phyloP scores from a whole-genome alignment of 2,797 vertebrate species.

The Pseudotriccus pelzelni region DNA sequence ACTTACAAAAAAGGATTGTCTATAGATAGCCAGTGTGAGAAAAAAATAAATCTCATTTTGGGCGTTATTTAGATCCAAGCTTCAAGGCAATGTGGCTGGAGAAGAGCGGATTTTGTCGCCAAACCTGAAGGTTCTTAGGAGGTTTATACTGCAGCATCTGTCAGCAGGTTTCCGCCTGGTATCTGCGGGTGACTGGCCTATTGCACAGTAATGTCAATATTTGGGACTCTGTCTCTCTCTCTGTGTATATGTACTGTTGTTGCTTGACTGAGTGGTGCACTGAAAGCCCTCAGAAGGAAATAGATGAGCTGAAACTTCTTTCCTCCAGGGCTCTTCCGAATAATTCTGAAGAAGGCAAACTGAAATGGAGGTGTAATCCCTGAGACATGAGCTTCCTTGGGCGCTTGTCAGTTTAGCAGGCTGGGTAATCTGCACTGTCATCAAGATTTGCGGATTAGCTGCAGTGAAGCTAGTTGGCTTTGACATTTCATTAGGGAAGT shows the following conservation, averaged over 20 bases:
- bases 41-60: neutral
- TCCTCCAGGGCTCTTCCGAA: constrained; percentile 4
- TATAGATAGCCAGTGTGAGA: constrained; percentile 29
- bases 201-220: constrained; percentile 25
- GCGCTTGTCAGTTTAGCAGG: constrained; percentile 31
- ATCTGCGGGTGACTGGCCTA: constrained; percentile 34
- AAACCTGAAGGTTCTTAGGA: constrained; percentile 11
- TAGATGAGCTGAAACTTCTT: constrained; percentile 41
- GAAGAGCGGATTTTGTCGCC: neutral
- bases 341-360: constrained; percentile 2
- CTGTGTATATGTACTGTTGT: neutral
- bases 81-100: neutral
- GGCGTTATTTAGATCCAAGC: neutral
- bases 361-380: constrained; percentile 49
- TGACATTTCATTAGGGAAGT: constrained; percentile 51
- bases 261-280: neutral
- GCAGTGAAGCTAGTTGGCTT: constrained; percentile 45
- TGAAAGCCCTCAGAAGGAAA: constrained; percentile 49
- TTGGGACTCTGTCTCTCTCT: neutral
- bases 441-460: constrained; percentile 47
- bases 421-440: constrained; percentile 47
- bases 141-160: constrained; percentile 31
- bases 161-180: constrained; percentile 46
- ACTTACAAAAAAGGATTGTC: constrained; percentile 24
- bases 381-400: constrained; percentile 42